Base-by-base conservation (phyloP, 2,113 vertebrate species). In the Hemibagrus wyckioides region DNA sequence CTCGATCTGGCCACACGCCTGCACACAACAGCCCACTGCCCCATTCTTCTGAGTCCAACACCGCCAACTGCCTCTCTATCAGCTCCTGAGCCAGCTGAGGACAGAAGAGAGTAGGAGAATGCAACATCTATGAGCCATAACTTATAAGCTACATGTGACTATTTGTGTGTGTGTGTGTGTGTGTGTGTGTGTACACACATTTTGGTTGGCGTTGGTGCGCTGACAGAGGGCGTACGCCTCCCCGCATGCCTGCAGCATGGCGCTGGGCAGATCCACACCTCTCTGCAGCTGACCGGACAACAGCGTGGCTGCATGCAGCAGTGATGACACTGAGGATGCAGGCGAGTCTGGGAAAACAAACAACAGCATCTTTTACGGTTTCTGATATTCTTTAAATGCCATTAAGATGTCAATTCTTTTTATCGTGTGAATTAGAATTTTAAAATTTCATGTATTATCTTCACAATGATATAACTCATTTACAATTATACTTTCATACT, bases 1-100 rank as follows among this genome's bases (percentile, higher is more conserved):
- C 89, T 25, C 96, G 93, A 87, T 98, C 96, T 0, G 98, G 98
- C 98, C 98, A 99, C 17, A 99, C 90, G 0, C 98, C 98, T 0
- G 96, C 73, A 88, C 96, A 97, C 85, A 99, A 93, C 93, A 99
- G 92, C 50, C 94, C 94, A 14, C 91, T 92, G 80, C 94, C 96
- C 96, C 96, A 97, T 23, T 92, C 92, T 90, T 90, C 92, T 0
- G 94, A 94, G 92, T 93, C 92, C 89, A 99, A 92, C 90, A 95
- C 91, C 48, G 95, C 93, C 89, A 96, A 33, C n/a, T 96, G 95
- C 88, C 95, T 96, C 25, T 93, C 95, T 63, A 99, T 93, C 86
- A 98, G 33, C 82, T 95, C 95, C 90, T 96, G 94, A 2, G 95
- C 95, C 90, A 95, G 90, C 98, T 99, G 90, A 28, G 61, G 91